Evolutionary conservation across 2,113 vertebrate genomes (phyloP).

Genomic region (Crotalus tigris): DNA sequence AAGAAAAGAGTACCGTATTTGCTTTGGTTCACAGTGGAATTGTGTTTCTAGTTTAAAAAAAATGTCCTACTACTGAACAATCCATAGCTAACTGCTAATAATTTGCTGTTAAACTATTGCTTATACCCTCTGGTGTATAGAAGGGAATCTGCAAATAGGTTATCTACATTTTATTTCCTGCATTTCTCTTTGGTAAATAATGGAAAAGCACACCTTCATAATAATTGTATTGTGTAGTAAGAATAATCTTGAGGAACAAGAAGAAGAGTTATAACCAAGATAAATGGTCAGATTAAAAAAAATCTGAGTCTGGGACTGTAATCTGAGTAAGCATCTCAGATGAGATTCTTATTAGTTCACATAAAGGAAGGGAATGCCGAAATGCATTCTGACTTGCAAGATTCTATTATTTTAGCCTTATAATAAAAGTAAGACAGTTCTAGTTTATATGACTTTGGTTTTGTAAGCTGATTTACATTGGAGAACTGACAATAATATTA

Average conservation of each 20-base stretch:
- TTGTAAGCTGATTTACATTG: no score
- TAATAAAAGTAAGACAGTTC: no score
- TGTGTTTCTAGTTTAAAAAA: neutral
- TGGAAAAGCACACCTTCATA: neutral
- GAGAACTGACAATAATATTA: neutral
- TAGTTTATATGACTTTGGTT: no score
- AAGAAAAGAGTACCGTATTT: neutral
- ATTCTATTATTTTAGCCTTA: no score
- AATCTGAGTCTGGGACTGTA: neutral
- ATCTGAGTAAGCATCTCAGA: neutral
- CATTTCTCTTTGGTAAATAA: neutral
- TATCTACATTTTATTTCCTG: neutral
- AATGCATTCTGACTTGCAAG: no score
- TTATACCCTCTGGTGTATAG: neutral
- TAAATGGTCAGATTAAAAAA: neutral
- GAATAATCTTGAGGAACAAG: neutral
- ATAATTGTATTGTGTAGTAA: neutral
- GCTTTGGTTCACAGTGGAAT: neutral
- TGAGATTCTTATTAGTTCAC: no score
- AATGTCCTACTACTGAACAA: neutral
- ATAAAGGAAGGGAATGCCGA: no score
- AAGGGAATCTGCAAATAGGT: neutral
- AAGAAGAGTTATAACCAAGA: neutral
- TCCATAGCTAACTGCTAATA: neutral
- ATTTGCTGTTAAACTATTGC: neutral